Evolutionary conservation across 2,113 vertebrate species (phyloP).

Genomic region (Hippocampus guttulatus): DNA sequence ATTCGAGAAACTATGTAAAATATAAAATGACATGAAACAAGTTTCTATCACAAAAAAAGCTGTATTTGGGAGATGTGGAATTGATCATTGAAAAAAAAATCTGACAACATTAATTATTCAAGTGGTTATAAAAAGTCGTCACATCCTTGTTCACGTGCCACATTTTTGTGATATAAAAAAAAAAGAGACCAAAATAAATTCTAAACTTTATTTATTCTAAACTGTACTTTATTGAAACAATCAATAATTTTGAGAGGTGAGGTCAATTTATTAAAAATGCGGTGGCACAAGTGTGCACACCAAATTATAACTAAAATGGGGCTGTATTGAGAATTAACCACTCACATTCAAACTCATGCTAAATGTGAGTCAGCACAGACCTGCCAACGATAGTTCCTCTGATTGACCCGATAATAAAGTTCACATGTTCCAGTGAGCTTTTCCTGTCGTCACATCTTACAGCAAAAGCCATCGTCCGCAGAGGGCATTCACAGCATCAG

Average conservation of each 20-base stretch:
- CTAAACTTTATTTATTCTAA: background rate
- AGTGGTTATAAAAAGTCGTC: background rate
- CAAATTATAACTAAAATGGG: background rate
- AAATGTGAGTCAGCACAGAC: background rate
- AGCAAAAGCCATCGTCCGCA: background rate
- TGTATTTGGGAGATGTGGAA: background rate
- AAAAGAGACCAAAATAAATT: background rate
- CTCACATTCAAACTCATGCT: background rate
- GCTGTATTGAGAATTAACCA: background rate
- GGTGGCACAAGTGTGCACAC: too few species aligned
- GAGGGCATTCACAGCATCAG: background rate
- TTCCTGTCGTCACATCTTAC: background rate
- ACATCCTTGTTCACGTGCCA: background rate
- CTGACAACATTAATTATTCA: background rate
- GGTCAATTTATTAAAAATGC: too few species aligned
- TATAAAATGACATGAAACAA: background rate
- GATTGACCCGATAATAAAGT: background rate
- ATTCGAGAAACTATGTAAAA: slow-evolving; percentile 19
- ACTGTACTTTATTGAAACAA: background rate
- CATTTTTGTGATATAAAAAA: background rate
- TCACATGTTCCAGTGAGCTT: background rate
- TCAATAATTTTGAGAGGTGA: background rate
- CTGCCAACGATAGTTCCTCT: background rate
- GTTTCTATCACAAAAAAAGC: too few species aligned
- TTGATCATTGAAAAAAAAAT: background rate